A percentile compares a stretch with the other conserved stretches of the same genome.
Conservation (phyloP, 2,888 invertebrate species). For the Habroteleia sp. region DNA sequence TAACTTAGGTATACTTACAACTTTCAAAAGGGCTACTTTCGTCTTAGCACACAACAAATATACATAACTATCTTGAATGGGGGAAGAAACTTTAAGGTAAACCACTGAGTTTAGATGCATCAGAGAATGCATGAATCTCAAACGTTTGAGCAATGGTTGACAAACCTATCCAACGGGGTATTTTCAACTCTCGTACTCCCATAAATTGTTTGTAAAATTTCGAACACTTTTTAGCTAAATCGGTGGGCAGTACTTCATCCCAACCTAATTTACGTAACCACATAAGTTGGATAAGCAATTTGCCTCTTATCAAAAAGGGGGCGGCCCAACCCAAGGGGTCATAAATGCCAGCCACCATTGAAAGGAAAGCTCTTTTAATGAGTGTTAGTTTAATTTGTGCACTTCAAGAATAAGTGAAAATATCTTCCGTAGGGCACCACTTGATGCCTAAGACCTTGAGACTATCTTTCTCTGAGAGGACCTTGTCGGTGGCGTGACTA, state of each 20-base stretch:
- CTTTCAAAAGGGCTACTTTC: too few relatives aligned
- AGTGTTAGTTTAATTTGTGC: background rate
- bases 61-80: too few relatives aligned
- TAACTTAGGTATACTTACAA: too few relatives aligned
- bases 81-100: too few relatives aligned
- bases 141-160: background rate
- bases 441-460: background rate
- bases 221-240: background rate
- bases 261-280: slow-evolving; percentile 18
- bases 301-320: slow-evolving; percentile 5
- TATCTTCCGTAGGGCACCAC: background rate
- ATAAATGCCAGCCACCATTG: slow-evolving; percentile 5
- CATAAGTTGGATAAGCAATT: slow-evolving; percentile 7
- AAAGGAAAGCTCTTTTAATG: slow-evolving; percentile 3
- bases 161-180: slow-evolving; percentile 1
- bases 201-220: background rate
- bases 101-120: too few relatives aligned
- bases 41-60: too few relatives aligned
- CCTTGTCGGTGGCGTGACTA: background rate
- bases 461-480: background rate
- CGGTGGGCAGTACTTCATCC: slow-evolving; percentile 6
- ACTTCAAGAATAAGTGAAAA: background rate
- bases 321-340: slow-evolving; percentile 15
- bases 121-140: background rate
- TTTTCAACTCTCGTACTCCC: background rate